These are phyloP conservation scores for Peromyscus eremicus DNA, from an alignment of 2,797 vertebrate genomes.

Conservation along the genomic window DNA sequence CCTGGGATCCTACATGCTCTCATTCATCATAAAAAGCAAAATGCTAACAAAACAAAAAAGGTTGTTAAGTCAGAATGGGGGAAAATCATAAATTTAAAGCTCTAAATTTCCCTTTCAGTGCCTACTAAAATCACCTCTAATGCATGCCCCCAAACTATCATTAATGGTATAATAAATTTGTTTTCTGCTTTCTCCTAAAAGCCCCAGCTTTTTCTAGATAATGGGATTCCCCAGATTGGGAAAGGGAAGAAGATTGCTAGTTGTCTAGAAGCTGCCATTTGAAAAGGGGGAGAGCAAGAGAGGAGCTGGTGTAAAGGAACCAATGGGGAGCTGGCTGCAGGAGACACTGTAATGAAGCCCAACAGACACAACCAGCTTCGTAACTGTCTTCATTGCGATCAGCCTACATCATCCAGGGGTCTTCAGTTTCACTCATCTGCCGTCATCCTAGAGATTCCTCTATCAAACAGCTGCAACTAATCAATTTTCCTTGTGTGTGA, in stretches of 20 bases:
- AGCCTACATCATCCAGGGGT: not conserved
- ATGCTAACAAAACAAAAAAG: not conserved
- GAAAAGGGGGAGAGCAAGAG: not conserved
- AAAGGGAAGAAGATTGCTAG: not conserved
- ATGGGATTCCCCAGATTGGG: not conserved
- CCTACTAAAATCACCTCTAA: constrained; percentile 15
- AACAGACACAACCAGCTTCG: not conserved
- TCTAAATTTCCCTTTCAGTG: not conserved
- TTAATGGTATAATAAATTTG: not conserved
- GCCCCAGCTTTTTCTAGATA: not conserved
- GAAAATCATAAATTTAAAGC: not conserved
- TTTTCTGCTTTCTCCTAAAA: constrained; percentile 19
- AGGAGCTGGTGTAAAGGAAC: not conserved
- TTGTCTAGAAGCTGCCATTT: not conserved
- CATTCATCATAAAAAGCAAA: not conserved
- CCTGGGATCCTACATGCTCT: not conserved
- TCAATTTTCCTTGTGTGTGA: not conserved
- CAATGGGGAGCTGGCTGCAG: not conserved
- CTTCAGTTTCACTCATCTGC: not conserved
- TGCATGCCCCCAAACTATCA: not conserved
- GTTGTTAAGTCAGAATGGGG: not conserved
- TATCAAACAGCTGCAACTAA: not conserved
- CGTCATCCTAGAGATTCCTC: not conserved
- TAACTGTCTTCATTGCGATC: not conserved
- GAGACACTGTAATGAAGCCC: not conserved